Evolutionary conservation across 2,888 invertebrate genomes (phyloP), one percentile per base, ranked within the genome.

Genomic region (Calameuta pallipes): DNA sequence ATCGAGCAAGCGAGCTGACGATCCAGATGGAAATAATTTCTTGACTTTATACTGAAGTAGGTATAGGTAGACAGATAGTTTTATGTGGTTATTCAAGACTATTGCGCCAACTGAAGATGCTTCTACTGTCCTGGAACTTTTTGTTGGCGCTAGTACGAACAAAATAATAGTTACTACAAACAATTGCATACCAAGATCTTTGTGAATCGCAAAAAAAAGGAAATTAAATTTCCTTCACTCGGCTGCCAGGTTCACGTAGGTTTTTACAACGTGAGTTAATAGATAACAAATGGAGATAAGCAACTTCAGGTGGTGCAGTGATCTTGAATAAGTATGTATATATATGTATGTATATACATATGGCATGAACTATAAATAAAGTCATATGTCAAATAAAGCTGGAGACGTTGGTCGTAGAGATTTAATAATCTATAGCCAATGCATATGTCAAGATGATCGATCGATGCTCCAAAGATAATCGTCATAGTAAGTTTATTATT

Each of bases 21-120:
- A 71, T 71, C 71, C 71, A 34, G 71, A 34, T 33, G 81, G 78
- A 81, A 83, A 56, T 56, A 56, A 56, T 56, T 23, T 56, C 56
- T 56, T 56, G 23, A 56, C 56, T 56, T 56, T 56, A 23, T 23
- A 56, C 9, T 23, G 56, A 56, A 56, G 56, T 23, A 56, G 23
- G 56, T 56, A 23, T 56, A 56, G 56, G 23, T 56, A 56, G 56
- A 9, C 56, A 9, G 23, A 56, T 56, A 56, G 15, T 41, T 56
- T 9, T 56, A 37, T 15, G 13, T 15, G 37, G 37, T 37, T 37
- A 37, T 15, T 37, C 37, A 15, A 4, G 37, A 37, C 37, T 37
- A 4, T 37, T 37, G 13, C 13, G 13, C 4, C 13, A 37, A 13
- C 37, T 15, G 37, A 37, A 37, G 37, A 37, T 15, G 37, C 1